Base-by-base conservation (phyloP, 1,140 invertebrate species). In the Lethrus apterus region DNA sequence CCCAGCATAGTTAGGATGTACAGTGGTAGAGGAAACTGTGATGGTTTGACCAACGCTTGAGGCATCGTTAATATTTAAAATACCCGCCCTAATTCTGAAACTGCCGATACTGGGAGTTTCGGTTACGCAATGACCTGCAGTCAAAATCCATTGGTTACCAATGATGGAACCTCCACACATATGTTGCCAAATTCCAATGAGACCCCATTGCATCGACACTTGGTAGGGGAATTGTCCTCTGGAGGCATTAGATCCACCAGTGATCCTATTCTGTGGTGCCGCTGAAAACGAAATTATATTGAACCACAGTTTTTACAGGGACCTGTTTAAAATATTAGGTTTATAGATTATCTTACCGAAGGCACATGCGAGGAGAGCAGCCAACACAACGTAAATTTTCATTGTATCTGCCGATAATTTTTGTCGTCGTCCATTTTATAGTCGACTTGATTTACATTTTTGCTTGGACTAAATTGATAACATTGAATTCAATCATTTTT, bases 161-260 rank as follows among this genome's bases (percentile, higher is more conserved):
- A 78, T 51, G 17, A 78, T 68, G 4, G 67, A 61, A 23, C 68
- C 74, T 36, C 70, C 70, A 59, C 79, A 78, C 44, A 73, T 59
- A 34, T 75, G 75, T 1, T 47, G 47, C 0, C n/a, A 48, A 2
- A 24, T 11, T 15, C 24, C 32, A n/a, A 46, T 21, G 2, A 38
- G 31, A 41, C 55, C 51, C 56, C 60, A 62, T 49, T 69, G 63
- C 42, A 71, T 35, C 15, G 68, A 70, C 8, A 71, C 56, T 49
- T 70, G 69, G 55, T 64, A 72, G 4, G 69, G 68, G 50, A 67
- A 66, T 44, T 59, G 48, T 11, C 62, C 65, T 33, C 48, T 48
- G 10, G 47, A 45, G 1, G 64, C 60, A 32, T 58, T 40, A 33
- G 54, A 52, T 10, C 64, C 63, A 2, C 60, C 60, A 33, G 36